Evolutionary conservation across 92 coral and sea anemone species (phyloP), one percentile per base, ranked within the genome.

Genomic region (Montipora capitata): DNA sequence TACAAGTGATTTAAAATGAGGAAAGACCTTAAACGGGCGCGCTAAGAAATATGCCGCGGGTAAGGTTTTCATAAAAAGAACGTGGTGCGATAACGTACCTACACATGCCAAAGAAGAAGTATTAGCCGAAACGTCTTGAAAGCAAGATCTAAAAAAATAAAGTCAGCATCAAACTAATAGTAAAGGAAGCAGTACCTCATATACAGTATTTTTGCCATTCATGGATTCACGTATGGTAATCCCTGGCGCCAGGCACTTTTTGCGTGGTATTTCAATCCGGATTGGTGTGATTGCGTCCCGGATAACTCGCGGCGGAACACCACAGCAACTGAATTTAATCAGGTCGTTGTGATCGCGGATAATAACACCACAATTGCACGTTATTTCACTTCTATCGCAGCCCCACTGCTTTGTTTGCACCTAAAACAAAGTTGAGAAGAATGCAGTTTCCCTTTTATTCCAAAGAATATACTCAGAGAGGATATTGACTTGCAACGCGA

Each of bases 341-440:
- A 80, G 7, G 10, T 80, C 85, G 39, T 80, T 80, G 64, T 80
- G 85, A 68, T 80, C 85, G 5, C 85, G 74, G 10, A 80, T 44
- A 45, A 51, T 5, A 45, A 52, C 85, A 27, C 74, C 85, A 48
- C 85, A 80, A 48, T 80, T 80, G 54, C 85, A 80, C 0, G 85
- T 80, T 20, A 80, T 1, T 12, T 8, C 17, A 3, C 16, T 20
- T 5, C 27, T 11, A 38, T 80, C 49, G 75, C 85, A 80, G 14
- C 57, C 18, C 85, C 85, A 80, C 39, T 80, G 85, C 39, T 72
- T 80, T 3, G 85, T 80, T 27, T 7, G 85, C 2, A 80, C 77
- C 77, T 72, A 0, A 3, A 48, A 48, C 17, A 15, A 13, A 3
- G 3, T 42, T 14, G 1, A 45, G 3, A 45, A 45, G 7, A 1